Evolutionary conservation across 2,797 vertebrate species (phyloP), one percentile per base, ranked within the genome.

Genomic region (Pangasius mekongensis): DNA sequence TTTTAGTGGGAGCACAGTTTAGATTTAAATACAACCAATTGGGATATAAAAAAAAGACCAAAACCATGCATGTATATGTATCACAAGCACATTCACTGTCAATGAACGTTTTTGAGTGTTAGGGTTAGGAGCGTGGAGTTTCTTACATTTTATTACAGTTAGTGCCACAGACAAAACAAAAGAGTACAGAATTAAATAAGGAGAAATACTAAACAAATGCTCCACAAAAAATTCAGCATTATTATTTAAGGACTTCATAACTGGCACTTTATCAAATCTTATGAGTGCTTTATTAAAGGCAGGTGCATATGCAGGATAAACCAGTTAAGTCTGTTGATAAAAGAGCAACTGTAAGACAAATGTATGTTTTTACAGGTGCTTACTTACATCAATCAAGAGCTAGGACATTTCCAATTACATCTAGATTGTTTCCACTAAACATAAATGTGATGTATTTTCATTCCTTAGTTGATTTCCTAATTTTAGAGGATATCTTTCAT

Each of bases 1-100:
- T 54, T 33, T 66, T 84, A 3, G 5, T 69, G 18, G 0, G 0
- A 36, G 47, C 39, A 82, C 36, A 66, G 49, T 87, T 82, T 58
- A 58, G 47, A 81, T 87, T 82, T 58, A 22, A 82, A 71, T 82
- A 3, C 18, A 84, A 33, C 49, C 73, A 84, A n/a, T 8, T 13
- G 20, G 24, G 49, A 76, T 64, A 14, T 27, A 11, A 33, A 43
- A 64, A 47, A 24, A 36, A 20, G 0, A 43, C 27, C n/a, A 27
- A 33, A 69, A 47, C 30, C 30, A 47, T 39, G 14, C 62, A 56
- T 18, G 39, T 30, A 20, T 1, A 78, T 64, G 24, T 30, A 54
- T 2, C 54, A 33, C 18, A 22, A 36, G 77, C 16, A 80, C 52
- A 80, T 36, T 24, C 54, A 36, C 9, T 58, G 30, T 16, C 20